These are phyloP conservation scores for Enteromius afrohamiltoni DNA, from an alignment of 2,797 vertebrate genomes.

Conservation along the genomic window DNA sequence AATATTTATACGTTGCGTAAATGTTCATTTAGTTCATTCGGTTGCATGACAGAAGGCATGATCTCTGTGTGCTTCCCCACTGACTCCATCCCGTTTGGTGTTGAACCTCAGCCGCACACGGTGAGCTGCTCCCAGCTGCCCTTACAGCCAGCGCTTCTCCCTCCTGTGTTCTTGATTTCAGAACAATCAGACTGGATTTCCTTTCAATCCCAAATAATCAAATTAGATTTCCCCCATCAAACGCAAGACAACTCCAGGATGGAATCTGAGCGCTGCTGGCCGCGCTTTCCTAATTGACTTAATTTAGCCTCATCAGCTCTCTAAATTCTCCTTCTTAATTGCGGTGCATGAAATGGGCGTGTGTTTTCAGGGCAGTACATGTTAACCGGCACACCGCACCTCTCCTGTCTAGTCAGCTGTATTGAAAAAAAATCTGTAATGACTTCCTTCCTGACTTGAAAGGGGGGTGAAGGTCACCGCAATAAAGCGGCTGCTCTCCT, in stretches of 20 bases:
- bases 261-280: constrained; percentile 64
- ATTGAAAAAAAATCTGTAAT: constrained; percentile 71
- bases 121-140: background rate
- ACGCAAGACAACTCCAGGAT: constrained; percentile 39
- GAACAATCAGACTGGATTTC: constrained; percentile 58
- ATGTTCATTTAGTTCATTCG: background rate
- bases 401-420: constrained; percentile 75
- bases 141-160: constrained; percentile 14
- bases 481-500: constrained; percentile 68
- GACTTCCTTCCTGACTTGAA: constrained; percentile 82
- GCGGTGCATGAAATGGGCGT: constrained; percentile 57
- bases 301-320: constrained; percentile 70
- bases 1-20: no score
- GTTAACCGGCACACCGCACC: constrained; percentile 61
- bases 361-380: constrained; percentile 32
- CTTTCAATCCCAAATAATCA: constrained; percentile 56
- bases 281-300: constrained; percentile 70
- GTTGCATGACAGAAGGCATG: background rate
- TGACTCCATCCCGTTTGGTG: background rate
- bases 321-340: constrained; percentile 57
- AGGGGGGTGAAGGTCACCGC: constrained; percentile 71
- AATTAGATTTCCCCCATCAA: constrained; percentile 50
- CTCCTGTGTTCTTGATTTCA: constrained; percentile 52
- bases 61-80: background rate
- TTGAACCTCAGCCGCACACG: constrained; percentile 16